phyloP scores from a whole-genome alignment of 2,888 invertebrate species.

The Copidosoma aretas region DNA sequence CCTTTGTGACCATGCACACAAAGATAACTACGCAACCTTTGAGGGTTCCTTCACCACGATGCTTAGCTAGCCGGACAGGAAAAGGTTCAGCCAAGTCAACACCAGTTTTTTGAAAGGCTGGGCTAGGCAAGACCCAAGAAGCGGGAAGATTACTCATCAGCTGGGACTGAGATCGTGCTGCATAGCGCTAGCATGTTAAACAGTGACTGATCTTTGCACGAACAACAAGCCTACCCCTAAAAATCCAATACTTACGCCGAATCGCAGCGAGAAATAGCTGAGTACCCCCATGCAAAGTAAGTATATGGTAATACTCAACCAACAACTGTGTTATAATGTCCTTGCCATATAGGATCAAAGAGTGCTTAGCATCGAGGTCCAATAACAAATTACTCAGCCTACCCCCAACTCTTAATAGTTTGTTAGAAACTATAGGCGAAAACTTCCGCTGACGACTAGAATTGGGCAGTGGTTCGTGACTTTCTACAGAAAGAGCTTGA shows the following conservation, averaged over 20 bases:
- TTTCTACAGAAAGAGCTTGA: no score
- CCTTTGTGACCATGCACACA: conserved; percentile 48
- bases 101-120: conserved; percentile 40
- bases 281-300: conserved; percentile 43
- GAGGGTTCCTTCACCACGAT: conserved; percentile 30
- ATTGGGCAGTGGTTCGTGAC: no score
- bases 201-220: conserved; percentile 46
- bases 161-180: conserved; percentile 40
- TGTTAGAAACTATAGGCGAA: not conserved
- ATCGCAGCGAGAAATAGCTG: conserved; percentile 38
- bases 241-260: conserved; percentile 48
- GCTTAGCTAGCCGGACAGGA: conserved; percentile 23
- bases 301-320: not conserved
- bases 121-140: conserved; percentile 43
- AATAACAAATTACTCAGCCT: not conserved
- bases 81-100: conserved; percentile 49
- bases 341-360: not conserved
- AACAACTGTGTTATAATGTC: not conserved
- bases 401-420: not conserved
- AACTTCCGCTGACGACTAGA: no score
- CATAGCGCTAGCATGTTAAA: conserved; percentile 46
- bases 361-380: not conserved
- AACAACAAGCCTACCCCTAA: conserved; percentile 43
- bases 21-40: conserved; percentile 44
- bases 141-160: conserved; percentile 52